Base-by-base conservation (phyloP, 2,797 vertebrate genomes). In the Lateolabrax maculatus region DNA sequence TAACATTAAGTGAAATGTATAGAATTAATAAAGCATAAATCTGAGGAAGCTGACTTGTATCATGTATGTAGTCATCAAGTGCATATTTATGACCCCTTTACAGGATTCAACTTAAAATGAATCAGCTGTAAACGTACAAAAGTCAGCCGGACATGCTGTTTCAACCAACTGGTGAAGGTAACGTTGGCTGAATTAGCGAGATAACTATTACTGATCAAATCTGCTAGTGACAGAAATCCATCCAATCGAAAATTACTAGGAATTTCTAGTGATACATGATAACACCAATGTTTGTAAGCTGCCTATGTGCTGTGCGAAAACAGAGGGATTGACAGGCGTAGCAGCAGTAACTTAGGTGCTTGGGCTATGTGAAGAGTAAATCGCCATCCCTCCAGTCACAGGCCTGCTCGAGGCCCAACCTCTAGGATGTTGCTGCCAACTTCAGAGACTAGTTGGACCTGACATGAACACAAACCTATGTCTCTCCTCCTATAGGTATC, bases 371-470 rank as follows among this genome's bases (percentile, higher is more conserved):
- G 6, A 57, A 9, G 13, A n/a, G 71, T 52, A 13, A 43, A 7
- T 10, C 43, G 12, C 7, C 57, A 10, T 77, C 29, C 61, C 23
- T 66, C 41, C 64, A 70, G 27, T 49, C 48, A 39, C 46, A 53
- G 37, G 21, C 31, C 51, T 62, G 27, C 37, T 41, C 63, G n/a
- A n/a, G n/a, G 18, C 12, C 41, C 44, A 46, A 27, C 36, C 19
- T 51, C 23, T 43, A 31, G 53, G 7, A 44, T 41, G 11, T 18
- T 68, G 12, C 48, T 34, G 53, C 60, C 46, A 15, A 70, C 34
- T 76, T 71, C 4, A 70, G 61, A 66, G 52, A 27, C 37, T 53
- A 71, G 73, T n/a, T 67, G 29, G 37, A 71, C 37, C 48, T 44
- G n/a, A n/a, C n/a, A n/a, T 55, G 25, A 46, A 60, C 49, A 63